phyloP scores from a whole-genome alignment of 2,888 invertebrate species.

The Diplazon laetatorius region DNA sequence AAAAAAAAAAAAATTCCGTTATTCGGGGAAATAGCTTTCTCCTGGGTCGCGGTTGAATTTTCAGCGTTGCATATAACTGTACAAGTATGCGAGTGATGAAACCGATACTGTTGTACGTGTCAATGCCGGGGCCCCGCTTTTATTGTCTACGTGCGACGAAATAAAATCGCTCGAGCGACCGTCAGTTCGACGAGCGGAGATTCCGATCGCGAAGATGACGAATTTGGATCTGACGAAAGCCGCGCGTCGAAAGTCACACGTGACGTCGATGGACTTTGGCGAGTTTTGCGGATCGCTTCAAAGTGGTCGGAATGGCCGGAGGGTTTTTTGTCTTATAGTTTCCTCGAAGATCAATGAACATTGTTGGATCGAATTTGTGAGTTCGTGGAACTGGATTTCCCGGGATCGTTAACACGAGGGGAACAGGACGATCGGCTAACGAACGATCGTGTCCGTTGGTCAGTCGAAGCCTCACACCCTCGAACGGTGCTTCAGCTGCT shows the following conservation, averaged over 20 bases:
- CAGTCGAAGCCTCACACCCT: constrained; percentile 51
- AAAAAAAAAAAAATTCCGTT: constrained; percentile 50
- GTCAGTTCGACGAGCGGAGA: constrained; percentile 12
- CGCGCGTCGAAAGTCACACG: constrained; percentile 15
- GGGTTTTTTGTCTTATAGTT: constrained; percentile 27
- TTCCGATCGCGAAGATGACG: constrained; percentile 1
- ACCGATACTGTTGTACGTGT: constrained; percentile 46
- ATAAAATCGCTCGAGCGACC: constrained; percentile 44
- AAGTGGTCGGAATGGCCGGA: constrained; percentile 30
- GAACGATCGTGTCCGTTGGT: constrained; percentile 45
- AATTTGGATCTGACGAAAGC: constrained; percentile 15
- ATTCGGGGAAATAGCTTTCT: constrained; percentile 47
- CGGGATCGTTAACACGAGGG: constrained; percentile 50
- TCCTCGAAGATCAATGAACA: constrained; percentile 61
- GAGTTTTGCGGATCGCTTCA: constrained; percentile 1
- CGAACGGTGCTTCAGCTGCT: constrained; percentile 43
- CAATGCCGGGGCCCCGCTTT: constrained; percentile 49
- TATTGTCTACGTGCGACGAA: constrained; percentile 61
- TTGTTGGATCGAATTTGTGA: constrained; percentile 51
- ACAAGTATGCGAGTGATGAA: constrained; percentile 28
- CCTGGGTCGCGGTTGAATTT: constrained; percentile 39
- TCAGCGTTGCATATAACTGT: constrained; percentile 43
- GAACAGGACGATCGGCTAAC: constrained; percentile 49
- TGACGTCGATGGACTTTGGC: constrained; percentile 12
- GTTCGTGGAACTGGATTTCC: constrained; percentile 49